phyloP scores from a whole-genome alignment of 2,797 vertebrate species.

The Acomys russatus region DNA sequence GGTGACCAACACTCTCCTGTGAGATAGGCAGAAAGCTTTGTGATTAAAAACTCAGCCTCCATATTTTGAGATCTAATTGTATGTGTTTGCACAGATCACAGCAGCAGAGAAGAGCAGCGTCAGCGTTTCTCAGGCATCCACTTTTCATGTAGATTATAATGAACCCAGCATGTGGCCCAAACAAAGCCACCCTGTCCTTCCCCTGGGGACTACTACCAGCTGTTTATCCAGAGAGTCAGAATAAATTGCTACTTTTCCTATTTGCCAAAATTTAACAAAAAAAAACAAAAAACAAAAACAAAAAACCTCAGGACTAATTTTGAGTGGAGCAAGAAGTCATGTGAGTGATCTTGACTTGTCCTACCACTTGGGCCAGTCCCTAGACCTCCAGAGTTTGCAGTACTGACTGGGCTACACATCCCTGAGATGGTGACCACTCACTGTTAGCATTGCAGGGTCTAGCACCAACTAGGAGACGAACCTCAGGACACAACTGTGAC shows the following conservation, averaged over 20 bases:
- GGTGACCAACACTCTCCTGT: background rate
- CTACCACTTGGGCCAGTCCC: background rate
- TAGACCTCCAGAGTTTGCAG: background rate
- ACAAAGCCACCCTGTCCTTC: background rate
- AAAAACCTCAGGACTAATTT: background rate
- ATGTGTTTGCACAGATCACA: background rate
- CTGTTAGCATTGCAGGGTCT: background rate
- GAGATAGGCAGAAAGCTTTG: background rate
- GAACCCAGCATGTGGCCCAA: background rate
- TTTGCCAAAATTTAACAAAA: constrained; percentile 40
- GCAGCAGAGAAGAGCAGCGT: background rate
- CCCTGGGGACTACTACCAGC: rapidly evolving
- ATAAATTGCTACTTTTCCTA: background rate
- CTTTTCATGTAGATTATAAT: background rate
- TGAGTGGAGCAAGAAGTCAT: background rate
- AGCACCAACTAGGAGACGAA: background rate
- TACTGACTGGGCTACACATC: background rate
- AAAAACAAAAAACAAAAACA: background rate
- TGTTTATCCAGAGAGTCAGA: background rate
- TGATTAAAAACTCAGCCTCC: background rate
- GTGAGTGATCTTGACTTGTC: background rate
- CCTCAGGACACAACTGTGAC: background rate
- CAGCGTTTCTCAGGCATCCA: constrained; percentile 1
- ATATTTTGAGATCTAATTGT: background rate
- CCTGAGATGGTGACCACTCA: background rate